Evolutionary conservation across 2,888 invertebrate genomes (phyloP).

Genomic region (Cataglyphis livida): DNA sequence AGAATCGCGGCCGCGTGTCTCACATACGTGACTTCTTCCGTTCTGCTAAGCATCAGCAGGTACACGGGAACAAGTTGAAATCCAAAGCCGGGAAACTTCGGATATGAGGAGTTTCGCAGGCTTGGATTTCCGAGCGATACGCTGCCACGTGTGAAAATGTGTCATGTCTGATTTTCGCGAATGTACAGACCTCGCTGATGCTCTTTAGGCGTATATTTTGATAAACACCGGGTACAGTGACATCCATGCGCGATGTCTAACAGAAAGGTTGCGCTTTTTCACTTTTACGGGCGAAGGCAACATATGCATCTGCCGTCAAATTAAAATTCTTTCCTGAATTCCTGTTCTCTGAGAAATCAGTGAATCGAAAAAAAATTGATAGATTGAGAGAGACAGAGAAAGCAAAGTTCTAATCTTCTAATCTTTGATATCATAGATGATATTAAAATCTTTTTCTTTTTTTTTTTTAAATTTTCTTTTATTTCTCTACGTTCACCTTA

Average conservation of each 20-base stretch:
- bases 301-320: neutral
- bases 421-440: neutral
- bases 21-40: conserved; percentile 68
- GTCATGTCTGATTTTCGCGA: conserved; percentile 49
- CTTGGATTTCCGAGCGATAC: conserved; percentile 50
- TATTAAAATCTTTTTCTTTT: neutral
- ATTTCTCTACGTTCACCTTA: neutral
- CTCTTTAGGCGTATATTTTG: conserved; percentile 23
- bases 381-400: too few relatives aligned
- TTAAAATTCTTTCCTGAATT: neutral
- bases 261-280: neutral
- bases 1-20: conserved; percentile 60
- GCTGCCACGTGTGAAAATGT: conserved; percentile 61
- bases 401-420: neutral
- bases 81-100: conserved; percentile 67
- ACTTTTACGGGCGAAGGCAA: neutral
- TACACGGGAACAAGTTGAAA: conserved; percentile 61
- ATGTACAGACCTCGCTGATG: neutral
- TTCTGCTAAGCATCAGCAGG: conserved; percentile 55
- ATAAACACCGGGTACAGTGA: conserved; percentile 5
- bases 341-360: neutral
- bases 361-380: neutral
- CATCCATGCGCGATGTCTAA: neutral
- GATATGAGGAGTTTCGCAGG: conserved; percentile 63
- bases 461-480: neutral